A percentile compares a stretch with the other conserved stretches of the same genome.
These are phyloP conservation scores for Acomys russatus DNA, from an alignment of 2,797 vertebrate genomes.

Conservation along the genomic window DNA sequence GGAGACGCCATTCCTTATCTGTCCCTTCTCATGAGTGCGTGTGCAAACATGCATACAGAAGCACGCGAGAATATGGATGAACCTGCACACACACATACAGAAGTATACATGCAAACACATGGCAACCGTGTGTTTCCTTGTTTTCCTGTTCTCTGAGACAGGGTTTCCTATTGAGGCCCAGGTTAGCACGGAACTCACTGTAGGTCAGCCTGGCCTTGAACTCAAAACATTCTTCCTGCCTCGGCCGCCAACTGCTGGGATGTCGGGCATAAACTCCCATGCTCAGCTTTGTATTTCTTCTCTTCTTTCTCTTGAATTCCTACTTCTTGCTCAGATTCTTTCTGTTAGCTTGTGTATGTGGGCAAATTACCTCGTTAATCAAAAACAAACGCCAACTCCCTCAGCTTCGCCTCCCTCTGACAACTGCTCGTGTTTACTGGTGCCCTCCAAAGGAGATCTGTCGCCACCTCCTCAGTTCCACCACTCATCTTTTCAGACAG, in stretches of 20 bases:
- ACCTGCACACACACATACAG: background rate
- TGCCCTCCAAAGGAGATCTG: background rate
- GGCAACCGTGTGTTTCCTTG: background rate
- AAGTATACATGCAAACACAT: background rate
- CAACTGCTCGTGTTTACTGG: background rate
- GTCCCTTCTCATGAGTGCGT: background rate
- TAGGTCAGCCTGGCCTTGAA: background rate
- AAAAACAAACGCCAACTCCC: background rate
- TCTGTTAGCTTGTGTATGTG: background rate
- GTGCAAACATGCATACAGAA: background rate
- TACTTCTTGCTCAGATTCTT: background rate
- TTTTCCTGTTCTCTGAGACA: background rate
- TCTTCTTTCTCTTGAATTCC: background rate
- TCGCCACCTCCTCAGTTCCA: background rate
- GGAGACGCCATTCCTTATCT: background rate
- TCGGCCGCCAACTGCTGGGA: background rate
- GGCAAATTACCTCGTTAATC: background rate
- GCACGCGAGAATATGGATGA: background rate
- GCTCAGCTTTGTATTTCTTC: background rate
- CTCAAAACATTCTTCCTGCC: background rate
- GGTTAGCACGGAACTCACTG: background rate
- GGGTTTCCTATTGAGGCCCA: background rate
- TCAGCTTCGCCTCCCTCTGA: background rate
- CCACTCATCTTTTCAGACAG: background rate
- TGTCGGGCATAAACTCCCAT: background rate